Evolutionary conservation across 2,113 vertebrate species (phyloP), one percentile per base, ranked within the genome.

Genomic region (Mystacornis crossleyi): DNA sequence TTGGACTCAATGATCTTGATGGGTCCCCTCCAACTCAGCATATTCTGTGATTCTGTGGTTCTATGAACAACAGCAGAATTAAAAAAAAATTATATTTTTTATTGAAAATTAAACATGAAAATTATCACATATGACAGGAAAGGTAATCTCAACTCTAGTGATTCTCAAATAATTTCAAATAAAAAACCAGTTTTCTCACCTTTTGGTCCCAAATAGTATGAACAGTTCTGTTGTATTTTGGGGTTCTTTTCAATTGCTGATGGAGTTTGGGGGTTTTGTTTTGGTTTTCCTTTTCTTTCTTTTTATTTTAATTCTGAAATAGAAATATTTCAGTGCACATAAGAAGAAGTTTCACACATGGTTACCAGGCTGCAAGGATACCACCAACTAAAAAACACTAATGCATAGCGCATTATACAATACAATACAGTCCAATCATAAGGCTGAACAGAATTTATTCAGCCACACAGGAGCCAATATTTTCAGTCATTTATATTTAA

Each of bases 261-360:
- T 58, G 6, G 4, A 13, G 5, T 54, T 42, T 70, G 11, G 10
- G 9, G 0, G 0, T 2, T 17, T 83, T 33, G 7, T 5, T 48
- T 81, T 25, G 4, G 5, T 34, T 42, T 54, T 10, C 0, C 3
- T 23, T 45, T 36, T 14, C 42, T 42, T 0, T 3, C 17, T 16
- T 61, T 61, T 48, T 9, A 12, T 53, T 73, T 47, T 4, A 45
- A 51, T 45, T 71, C 12, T 61, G 45, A 48, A 81, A 64, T 33
- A 20, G 29, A 43, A 24, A 3, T 18, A 69, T 78, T 80, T 81
- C 29, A 58, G 14, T 15, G 3, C 33, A 55, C 10, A 31, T 5
- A 53, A 75, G 23, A 21, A 53, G 38, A 71, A 81, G 6, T 33
- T 16, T 80, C 29, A 2, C 4, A 42, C 1, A 5, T 19, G 73